phyloP scores from a whole-genome alignment of 2,797 vertebrate species.

The Enteromius argenteus region DNA sequence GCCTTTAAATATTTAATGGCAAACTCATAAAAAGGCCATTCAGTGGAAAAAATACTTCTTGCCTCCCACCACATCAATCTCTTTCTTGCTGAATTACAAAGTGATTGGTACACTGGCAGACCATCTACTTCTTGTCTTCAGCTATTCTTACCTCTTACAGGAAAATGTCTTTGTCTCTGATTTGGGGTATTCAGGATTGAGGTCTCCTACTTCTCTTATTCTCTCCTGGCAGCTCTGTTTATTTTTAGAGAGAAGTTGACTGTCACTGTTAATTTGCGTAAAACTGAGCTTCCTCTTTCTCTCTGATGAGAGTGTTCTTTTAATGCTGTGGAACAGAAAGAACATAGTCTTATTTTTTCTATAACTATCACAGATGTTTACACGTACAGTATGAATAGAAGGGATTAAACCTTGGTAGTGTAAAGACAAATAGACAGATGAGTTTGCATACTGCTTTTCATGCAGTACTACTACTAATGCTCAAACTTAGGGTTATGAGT shows the following conservation, averaged over 20 bases:
- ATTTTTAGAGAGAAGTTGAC: conserved; percentile 63
- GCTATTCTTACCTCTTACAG: conserved; percentile 19
- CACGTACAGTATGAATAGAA: not conserved
- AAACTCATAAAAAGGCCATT: conserved; percentile 67
- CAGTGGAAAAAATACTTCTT: conserved; percentile 5
- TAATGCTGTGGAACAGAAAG: conserved; percentile 64
- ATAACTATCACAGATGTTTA: not conserved
- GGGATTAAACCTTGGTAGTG: not conserved
- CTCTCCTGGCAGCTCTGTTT: conserved; percentile 53
- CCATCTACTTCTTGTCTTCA: conserved; percentile 12
- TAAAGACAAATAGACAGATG: not conserved
- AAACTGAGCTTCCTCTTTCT: conserved; percentile 66
- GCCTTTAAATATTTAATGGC: conserved; percentile 72
- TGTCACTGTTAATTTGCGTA: conserved; percentile 70
- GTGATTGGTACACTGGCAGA: conserved; percentile 11
- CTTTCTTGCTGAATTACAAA: conserved; percentile 17
- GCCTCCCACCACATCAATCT: not conserved
- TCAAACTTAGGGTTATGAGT: not conserved
- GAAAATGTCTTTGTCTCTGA: conserved; percentile 35
- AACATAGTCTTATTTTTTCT: conserved; percentile 5
- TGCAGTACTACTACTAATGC: not conserved
- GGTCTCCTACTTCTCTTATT: conserved; percentile 49
- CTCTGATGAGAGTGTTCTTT: conserved; percentile 73
- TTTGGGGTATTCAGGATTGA: conserved; percentile 18
- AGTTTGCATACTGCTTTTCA: not conserved